A percentile compares a stretch with the other conserved stretches of the same genome.
These are phyloP conservation scores for Protobothrops flavoviridis DNA, from an alignment of 2,113 vertebrate genomes.

Conservation along the genomic window DNA sequence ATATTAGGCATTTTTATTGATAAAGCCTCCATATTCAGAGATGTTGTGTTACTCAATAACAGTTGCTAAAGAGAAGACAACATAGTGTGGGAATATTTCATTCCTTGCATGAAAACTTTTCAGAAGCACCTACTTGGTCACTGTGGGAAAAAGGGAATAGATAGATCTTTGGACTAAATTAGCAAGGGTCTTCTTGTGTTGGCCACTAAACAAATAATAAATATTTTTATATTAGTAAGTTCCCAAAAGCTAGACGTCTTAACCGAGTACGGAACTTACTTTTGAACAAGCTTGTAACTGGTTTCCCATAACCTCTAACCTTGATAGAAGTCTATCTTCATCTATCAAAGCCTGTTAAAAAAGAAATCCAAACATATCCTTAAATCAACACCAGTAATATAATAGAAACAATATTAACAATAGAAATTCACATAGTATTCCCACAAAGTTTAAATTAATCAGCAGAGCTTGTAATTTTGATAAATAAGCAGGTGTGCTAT, in stretches of 20 bases:
- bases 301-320: slow-evolving; percentile 98
- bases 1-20: background rate
- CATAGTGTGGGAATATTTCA: background rate
- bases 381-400: slow-evolving; percentile 32
- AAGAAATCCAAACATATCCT: slow-evolving; percentile 39
- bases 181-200: background rate
- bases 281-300: slow-evolving; percentile 96
- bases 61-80: background rate
- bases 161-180: background rate
- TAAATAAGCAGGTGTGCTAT: background rate
- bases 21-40: background rate
- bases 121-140: background rate
- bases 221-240: background rate
- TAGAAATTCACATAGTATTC: slow-evolving; percentile 4
- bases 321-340: slow-evolving; percentile 95
- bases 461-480: slow-evolving; percentile 2
- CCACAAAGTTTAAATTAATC: background rate
- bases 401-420: slow-evolving; percentile 18
- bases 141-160: background rate
- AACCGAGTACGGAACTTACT: slow-evolving; percentile 68
- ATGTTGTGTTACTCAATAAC: background rate
- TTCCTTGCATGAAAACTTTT: background rate
- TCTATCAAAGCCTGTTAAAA: slow-evolving; percentile 92
- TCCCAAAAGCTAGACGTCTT: background rate
- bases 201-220: background rate